Evolutionary conservation across 2,888 invertebrate species (phyloP), one percentile per base, ranked within the genome.

Genomic region (Nymphalis c-album): DNA sequence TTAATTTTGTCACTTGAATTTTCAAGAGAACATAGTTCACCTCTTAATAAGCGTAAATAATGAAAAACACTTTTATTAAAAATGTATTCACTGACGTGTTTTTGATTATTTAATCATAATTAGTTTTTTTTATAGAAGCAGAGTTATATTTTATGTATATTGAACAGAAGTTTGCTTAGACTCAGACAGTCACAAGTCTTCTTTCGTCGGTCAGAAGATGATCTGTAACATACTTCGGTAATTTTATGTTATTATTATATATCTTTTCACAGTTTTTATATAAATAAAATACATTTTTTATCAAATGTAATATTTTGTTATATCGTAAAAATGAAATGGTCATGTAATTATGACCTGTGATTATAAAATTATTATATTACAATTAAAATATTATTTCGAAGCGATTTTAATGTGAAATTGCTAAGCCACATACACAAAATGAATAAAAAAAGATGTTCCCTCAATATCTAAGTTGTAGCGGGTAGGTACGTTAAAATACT

Each of bases 181-280:
- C 31, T 64, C 76, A 71, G 75, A 74, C 71, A 75, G 75, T 75
- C 71, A 76, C 68, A 75, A 72, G 75, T 82, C 81, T 80, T 79
- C 82, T 73, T 80, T 80, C 83, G 78, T 80, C 78, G 80, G 78
- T 82, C 81, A 83, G 81, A 81, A 76, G 81, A 75, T 79, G 77
- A 87, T 85, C 89, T 90, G 90, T 76, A 89, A 90, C 87, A 89
- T 80, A 87, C 80, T 86, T 74, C 67, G 65, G 65, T 69, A 75
- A 75, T 46, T 57, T 73, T 18, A 60, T 64, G 64, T 70, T 74
- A 71, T 70, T 71, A 71, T 62, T 13, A 50, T 47, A 53, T 31
- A n/a, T 55, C 46, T 60, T 55, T 55, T 51, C 53, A 20, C 48
- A 35, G 46, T 46, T 55, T 46, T 58, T 40, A 26, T 58, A 50